Evolutionary conservation across 2,888 invertebrate genomes (phyloP).

Genomic region (Dioctria rufipes): DNA sequence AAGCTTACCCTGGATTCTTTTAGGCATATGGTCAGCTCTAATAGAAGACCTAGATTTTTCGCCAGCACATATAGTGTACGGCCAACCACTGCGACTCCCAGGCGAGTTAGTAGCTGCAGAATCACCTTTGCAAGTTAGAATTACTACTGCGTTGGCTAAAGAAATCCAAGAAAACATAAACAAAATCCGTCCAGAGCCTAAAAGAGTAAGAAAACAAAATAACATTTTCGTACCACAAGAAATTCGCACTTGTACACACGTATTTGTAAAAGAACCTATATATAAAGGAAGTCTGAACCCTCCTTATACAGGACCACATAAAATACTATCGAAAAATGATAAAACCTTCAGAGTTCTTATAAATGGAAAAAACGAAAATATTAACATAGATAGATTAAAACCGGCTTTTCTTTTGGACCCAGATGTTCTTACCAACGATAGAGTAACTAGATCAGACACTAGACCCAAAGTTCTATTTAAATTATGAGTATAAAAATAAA

Average conservation of each 20-base stretch:
- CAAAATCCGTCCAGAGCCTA: neutral
- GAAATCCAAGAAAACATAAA: neutral
- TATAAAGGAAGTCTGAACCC: neutral
- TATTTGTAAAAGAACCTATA: neutral
- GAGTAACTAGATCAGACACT: neutral
- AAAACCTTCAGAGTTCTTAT: neutral
- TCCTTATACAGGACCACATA: neutral
- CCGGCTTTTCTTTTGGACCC: neutral
- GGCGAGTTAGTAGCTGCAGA: conserved; percentile 15
- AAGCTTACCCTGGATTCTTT: conserved; percentile 18
- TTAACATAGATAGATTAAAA: conserved; percentile 4
- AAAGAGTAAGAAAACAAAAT: neutral
- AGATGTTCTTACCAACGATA: neutral
- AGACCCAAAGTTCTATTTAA: neutral
- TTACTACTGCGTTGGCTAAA: neutral
- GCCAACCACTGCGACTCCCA: neutral
- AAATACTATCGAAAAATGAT: neutral
- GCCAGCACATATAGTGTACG: neutral
- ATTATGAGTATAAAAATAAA: no score
- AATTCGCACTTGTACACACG: neutral
- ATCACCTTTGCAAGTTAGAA: neutral
- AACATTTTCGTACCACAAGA: neutral
- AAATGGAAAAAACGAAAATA: neutral
- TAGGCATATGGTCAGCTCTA: conserved; percentile 28
- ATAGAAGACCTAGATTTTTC: conserved; percentile 15